A percentile compares a stretch with the other conserved stretches of the same genome.
These are phyloP conservation scores for Hippopotamus amphibius DNA, from an alignment of 2,113 vertebrate species.

Conservation along the genomic window DNA sequence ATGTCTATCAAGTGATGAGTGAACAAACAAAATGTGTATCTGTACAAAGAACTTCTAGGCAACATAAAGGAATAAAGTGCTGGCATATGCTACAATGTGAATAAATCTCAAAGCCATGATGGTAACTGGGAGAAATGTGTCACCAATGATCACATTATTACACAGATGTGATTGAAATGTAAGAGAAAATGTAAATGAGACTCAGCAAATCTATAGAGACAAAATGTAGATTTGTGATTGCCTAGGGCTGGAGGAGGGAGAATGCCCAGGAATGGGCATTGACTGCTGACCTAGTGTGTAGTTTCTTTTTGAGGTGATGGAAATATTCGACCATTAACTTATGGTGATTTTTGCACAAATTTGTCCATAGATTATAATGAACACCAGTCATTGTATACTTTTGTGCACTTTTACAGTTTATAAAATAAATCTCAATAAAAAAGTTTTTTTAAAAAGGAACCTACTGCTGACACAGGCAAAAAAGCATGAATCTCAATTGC, in stretches of 20 bases:
- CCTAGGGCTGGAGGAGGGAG: not conserved
- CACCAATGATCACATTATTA: not conserved
- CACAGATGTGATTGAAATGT: not conserved
- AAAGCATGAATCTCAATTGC: not conserved
- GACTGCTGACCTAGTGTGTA: not conserved
- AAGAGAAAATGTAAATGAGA: not conserved
- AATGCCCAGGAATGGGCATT: not conserved
- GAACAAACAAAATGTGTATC: too few species aligned
- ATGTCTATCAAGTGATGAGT: too few species aligned
- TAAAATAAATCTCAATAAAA: too few species aligned
- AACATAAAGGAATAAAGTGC: too few species aligned
- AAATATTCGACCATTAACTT: too few species aligned
- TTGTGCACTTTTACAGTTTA: too few species aligned
- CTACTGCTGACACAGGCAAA: too few species aligned
- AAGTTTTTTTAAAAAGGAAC: not conserved
- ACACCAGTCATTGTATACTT: too few species aligned
- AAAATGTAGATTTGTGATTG: not conserved
- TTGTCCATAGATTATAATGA: too few species aligned
- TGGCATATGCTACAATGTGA: not conserved
- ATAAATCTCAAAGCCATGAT: not conserved
- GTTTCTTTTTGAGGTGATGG: too few species aligned
- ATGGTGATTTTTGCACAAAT: too few species aligned
- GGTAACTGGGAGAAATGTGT: not conserved
- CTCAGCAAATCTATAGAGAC: not conserved
- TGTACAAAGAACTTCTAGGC: too few species aligned